Evolutionary conservation across 2,113 vertebrate species (phyloP).

Genomic region (Salvelinus namaycush): DNA sequence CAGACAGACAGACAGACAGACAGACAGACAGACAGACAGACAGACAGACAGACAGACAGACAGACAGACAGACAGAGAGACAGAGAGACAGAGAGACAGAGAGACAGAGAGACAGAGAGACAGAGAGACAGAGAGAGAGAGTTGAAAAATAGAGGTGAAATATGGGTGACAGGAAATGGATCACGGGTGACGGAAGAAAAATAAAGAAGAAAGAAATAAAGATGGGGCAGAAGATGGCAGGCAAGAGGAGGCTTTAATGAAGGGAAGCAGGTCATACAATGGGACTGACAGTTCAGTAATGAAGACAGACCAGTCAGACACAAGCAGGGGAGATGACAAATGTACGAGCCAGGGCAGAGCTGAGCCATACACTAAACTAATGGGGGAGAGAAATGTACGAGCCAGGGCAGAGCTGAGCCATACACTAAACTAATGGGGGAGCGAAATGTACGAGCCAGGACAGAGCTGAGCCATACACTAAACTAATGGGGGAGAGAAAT

Average conservation of each 20-base stretch:
- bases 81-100: neutral
- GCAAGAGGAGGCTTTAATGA: slow-evolving; percentile 6
- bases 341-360: too few relatives aligned
- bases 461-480: too few relatives aligned
- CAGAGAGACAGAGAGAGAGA: slow-evolving; percentile 16
- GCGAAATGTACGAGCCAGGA: too few relatives aligned
- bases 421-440: too few relatives aligned
- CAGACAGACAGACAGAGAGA: slow-evolving; percentile 7
- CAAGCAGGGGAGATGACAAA: neutral
- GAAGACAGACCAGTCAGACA: slow-evolving; percentile 1
- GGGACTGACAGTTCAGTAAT: slow-evolving; percentile 17
- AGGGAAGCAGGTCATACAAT: neutral
- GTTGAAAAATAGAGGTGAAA: neutral
- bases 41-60: slow-evolving; percentile 9
- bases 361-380: too few relatives aligned
- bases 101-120: neutral
- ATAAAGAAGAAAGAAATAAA: neutral
- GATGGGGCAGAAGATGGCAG: neutral
- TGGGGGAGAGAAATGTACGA: too few relatives aligned
- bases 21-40: slow-evolving; percentile 8
- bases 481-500: too few relatives aligned
- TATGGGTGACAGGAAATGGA: neutral
- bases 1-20: slow-evolving; percentile 10
- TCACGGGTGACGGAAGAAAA: too few relatives aligned
- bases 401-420: too few relatives aligned